phyloP scores from a whole-genome alignment of 2,888 invertebrate species.

The Drepanosiphum platanoidis region DNA sequence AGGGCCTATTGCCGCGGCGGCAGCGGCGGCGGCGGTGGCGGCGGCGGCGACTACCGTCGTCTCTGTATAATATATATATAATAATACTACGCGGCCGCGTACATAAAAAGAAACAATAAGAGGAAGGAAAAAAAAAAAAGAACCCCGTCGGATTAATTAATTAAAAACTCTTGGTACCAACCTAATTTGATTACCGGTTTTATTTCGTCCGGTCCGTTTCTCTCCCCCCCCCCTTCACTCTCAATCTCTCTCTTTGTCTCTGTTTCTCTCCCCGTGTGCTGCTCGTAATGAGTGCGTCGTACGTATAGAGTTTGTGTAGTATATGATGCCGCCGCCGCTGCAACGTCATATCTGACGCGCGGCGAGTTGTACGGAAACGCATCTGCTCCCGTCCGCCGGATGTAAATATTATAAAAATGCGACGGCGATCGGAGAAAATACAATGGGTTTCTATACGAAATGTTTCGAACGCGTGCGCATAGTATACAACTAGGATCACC shows the following conservation, averaged over 20 bases:
- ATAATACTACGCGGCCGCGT: neutral
- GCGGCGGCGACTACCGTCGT: neutral
- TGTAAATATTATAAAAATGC: neutral
- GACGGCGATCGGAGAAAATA: too few species aligned
- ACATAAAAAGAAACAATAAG: constrained; percentile 32
- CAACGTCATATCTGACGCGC: neutral
- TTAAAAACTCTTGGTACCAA: constrained; percentile 47
- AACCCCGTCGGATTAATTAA: constrained; percentile 39
- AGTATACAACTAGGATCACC: too few species aligned
- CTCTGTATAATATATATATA: constrained; percentile 24
- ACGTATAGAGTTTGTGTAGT: neutral
- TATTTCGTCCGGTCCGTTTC: constrained; percentile 6
- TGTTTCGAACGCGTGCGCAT: too few species aligned
- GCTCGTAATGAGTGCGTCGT: too few species aligned
- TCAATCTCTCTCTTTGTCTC: neutral
- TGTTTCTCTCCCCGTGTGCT: too few species aligned
- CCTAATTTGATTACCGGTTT: constrained; percentile 48
- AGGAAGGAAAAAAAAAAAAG: neutral
- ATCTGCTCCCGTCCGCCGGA: neutral
- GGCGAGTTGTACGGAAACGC: neutral
- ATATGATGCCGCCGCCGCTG: neutral
- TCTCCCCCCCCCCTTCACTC: neutral
- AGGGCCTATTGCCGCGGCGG: neutral
- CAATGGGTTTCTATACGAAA: too few species aligned
- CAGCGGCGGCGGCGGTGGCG: neutral